Evolutionary conservation across 2,113 vertebrate species (phyloP), one percentile per base, ranked within the genome.

Genomic region (Danionella cerebrum): DNA sequence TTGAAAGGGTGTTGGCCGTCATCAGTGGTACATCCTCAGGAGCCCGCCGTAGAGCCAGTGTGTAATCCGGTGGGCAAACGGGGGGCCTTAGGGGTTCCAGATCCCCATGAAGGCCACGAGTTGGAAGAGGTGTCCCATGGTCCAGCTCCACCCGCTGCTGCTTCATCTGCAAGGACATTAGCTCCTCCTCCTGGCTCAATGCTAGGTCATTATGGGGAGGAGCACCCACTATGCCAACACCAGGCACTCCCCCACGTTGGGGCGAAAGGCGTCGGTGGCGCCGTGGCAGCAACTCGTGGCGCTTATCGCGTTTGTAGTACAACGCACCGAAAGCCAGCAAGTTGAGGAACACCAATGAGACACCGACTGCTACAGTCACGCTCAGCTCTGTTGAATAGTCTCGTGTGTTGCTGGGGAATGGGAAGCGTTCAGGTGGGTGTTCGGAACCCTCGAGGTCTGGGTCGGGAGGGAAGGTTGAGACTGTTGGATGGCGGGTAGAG

Each of bases 91-190:
- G 80, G 1, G 87, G 84, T 25, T 90, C 88, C 51, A 88, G 82
- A 78, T 87, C 86, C 0, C 84, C 82, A 0, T 77, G 85, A 64
- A 88, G 25, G 13, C 83, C 83, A 7, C 85, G 86, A 14, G 85
- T 78, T 0, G 84, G 83, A 24, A 87, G 82, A 1, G 85, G 86
- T 52, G 92, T 95, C 88, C 91, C 86, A 16, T 86, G 85, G 65
- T 90, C 86, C 57, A 89, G 76, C 83, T 97, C 94, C 84, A 93
- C 91, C 82, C 95, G 89, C 81, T 95, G 96, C 90, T 98, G 96
- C 90, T 97, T 97, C 92, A 98, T 95, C 82, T 97, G 94, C 79
- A 98, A 89, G 68, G 96, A 98, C 96, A 98, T 98, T 55, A 98
- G 90, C 87, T 98, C 95, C 84, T 98, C 96, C 86, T 98, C 96